These are phyloP conservation scores for Eilema griseolum DNA, from an alignment of 2,888 invertebrate species.

Conservation along the genomic window DNA sequence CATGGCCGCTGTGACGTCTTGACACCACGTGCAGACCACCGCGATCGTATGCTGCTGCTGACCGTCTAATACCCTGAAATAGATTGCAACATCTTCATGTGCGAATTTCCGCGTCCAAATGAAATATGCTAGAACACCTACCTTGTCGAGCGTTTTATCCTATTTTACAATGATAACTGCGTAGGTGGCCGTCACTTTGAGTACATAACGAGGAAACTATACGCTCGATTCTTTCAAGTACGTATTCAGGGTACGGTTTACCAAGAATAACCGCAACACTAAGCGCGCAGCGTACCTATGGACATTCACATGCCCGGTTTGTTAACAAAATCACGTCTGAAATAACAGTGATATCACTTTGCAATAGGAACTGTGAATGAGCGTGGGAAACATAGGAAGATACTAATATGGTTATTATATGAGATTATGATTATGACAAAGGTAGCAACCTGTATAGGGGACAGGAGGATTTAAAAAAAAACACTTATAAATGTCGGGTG, in stretches of 20 bases:
- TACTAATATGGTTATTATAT: conserved; percentile 29
- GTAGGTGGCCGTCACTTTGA: conserved; percentile 6
- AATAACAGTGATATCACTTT: conserved; percentile 61
- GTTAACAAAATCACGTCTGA: conserved; percentile 56
- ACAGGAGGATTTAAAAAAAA: conserved; percentile 38
- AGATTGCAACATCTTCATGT: conserved; percentile 14
- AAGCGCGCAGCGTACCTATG: conserved; percentile 30
- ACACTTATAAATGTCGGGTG: conserved; percentile 43
- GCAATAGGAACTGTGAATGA: conserved; percentile 46
- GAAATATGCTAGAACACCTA: conserved; percentile 10
- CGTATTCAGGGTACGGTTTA: conserved; percentile 22
- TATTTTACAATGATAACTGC: conserved; percentile 13
- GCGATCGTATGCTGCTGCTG: conserved; percentile 18
- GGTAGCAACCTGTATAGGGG: conserved; percentile 27
- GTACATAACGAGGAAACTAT: conserved; percentile 19
- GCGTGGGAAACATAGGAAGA: conserved; percentile 53
- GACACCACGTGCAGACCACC: conserved; percentile 50
- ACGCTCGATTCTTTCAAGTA: conserved; percentile 12
- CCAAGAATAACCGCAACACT: conserved; percentile 40
- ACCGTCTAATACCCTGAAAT: conserved; percentile 35
- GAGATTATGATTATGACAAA: conserved; percentile 24
- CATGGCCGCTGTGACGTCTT: conserved; percentile 54
- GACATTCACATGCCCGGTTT: conserved; percentile 47
- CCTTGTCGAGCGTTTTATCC: conserved; percentile 13
- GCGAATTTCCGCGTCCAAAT: conserved; percentile 13